Percentiles rank a stretch among this genome's conserved stretches.
phyloP scores from a whole-genome alignment of 2,888 invertebrate species.

The Catotricha subobsoleta region DNA sequence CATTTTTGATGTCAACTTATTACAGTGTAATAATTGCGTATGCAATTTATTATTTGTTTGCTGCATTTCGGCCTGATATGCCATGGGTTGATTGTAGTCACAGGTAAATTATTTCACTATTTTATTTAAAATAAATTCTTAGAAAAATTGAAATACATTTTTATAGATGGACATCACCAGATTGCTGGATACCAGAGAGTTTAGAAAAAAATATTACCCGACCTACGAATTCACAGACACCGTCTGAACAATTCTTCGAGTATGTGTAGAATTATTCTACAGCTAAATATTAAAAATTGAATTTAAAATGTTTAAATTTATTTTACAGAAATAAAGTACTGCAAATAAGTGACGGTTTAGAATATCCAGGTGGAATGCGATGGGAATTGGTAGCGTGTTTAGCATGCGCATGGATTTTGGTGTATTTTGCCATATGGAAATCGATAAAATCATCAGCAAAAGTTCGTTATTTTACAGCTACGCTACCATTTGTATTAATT shows the following conservation, averaged over 20 bases:
- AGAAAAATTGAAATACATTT: not conserved
- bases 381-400: conserved; percentile 84
- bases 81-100: conserved; percentile 83
- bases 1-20: conserved; percentile 87
- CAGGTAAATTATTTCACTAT: conserved; percentile 26
- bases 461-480: conserved; percentile 84
- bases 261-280: conserved; percentile 31
- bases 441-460: conserved; percentile 86
- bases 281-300: conserved; percentile 7
- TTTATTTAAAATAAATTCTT: not conserved
- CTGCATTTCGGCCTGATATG: conserved; percentile 68
- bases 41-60: conserved; percentile 83
- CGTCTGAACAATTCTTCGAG: conserved; percentile 87
- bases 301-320: conserved; percentile 8
- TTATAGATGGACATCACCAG: conserved; percentile 48
- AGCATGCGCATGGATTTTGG: conserved; percentile 80
- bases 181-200: conserved; percentile 61
- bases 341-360: conserved; percentile 66
- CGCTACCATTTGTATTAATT: conserved; percentile 76
- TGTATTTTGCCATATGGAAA: conserved; percentile 93
- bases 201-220: conserved; percentile 38
- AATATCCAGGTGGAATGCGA: conserved; percentile 59
- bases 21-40: conserved; percentile 92
- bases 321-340: conserved; percentile 65
- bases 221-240: conserved; percentile 57